Percentiles rank a stretch among this genome's conserved stretches.
These are phyloP conservation scores for Halichoerus grypus DNA, from an alignment of 2,113 vertebrate species.

Conservation along the genomic window DNA sequence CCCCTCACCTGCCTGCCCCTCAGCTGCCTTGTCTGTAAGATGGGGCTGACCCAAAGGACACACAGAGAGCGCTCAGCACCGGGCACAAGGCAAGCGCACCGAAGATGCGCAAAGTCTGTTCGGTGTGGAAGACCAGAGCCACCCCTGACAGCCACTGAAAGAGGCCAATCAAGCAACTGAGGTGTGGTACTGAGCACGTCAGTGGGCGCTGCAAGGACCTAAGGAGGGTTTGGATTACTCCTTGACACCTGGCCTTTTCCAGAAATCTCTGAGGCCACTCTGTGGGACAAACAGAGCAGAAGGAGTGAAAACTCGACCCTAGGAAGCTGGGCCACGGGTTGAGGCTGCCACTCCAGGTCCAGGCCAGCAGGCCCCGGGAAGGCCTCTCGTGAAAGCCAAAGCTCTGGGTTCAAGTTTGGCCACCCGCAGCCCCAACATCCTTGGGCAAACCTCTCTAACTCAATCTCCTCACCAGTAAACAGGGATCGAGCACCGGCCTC, in stretches of 20 bases:
- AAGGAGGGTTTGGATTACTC: neutral
- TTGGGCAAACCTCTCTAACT: neutral
- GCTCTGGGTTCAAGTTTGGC: neutral
- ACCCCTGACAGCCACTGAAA: neutral
- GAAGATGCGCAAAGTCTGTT: neutral
- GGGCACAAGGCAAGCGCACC: fast-evolving
- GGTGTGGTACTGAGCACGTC: fast-evolving
- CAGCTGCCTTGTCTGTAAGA: neutral
- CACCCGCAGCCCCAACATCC: neutral
- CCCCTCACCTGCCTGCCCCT: neutral
- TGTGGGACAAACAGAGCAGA: neutral
- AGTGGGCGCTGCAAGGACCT: neutral
- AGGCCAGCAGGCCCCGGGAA: neutral
- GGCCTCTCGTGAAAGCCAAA: neutral
- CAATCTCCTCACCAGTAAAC: neutral
- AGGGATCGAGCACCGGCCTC: neutral
- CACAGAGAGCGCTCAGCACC: neutral
- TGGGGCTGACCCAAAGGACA: neutral
- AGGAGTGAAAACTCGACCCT: neutral
- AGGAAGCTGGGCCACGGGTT: neutral
- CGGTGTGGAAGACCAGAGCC: neutral
- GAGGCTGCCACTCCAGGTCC: neutral
- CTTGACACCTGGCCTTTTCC: neutral
- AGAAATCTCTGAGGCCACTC: neutral
- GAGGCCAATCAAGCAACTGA: neutral